Evolutionary conservation across 2,888 invertebrate genomes (phyloP).

Genomic region (Tinea trinotella): DNA sequence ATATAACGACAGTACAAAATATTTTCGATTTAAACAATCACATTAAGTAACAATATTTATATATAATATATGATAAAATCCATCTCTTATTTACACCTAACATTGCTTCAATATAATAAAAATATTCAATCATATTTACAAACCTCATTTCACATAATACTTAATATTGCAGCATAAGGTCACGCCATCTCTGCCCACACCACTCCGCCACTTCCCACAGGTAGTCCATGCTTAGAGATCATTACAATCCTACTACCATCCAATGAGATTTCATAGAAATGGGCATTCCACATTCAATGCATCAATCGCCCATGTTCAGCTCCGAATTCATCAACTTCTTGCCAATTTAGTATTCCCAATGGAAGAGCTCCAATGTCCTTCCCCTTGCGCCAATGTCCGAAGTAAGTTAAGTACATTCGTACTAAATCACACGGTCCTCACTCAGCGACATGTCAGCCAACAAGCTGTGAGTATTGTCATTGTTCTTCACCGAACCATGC

Average conservation of each 20-base stretch:
- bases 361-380: not conserved
- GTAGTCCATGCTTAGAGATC: slow-evolving; percentile 9
- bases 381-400: not conserved
- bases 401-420: not conserved
- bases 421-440: not conserved
- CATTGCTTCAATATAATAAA: slow-evolving; percentile 52
- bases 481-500: not conserved
- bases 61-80: slow-evolving; percentile 31
- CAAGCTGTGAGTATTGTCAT: slow-evolving; percentile 5
- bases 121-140: slow-evolving; percentile 46
- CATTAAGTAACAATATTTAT: slow-evolving; percentile 54
- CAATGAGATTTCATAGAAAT: not conserved
- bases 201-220: not conserved
- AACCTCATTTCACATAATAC: slow-evolving; percentile 44
- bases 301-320: not conserved
- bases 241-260: not conserved
- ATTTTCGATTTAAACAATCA: slow-evolving; percentile 43
- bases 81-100: slow-evolving; percentile 42
- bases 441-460: not conserved
- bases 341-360: too few relatives aligned
- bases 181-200: slow-evolving; percentile 25
- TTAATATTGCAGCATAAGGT: slow-evolving; percentile 60
- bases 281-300: not conserved
- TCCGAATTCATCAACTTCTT: not conserved
- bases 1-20: slow-evolving; percentile 43